Conservation (phyloP, 2,113 vertebrate species). For the Leucopsar rothschildi region DNA sequence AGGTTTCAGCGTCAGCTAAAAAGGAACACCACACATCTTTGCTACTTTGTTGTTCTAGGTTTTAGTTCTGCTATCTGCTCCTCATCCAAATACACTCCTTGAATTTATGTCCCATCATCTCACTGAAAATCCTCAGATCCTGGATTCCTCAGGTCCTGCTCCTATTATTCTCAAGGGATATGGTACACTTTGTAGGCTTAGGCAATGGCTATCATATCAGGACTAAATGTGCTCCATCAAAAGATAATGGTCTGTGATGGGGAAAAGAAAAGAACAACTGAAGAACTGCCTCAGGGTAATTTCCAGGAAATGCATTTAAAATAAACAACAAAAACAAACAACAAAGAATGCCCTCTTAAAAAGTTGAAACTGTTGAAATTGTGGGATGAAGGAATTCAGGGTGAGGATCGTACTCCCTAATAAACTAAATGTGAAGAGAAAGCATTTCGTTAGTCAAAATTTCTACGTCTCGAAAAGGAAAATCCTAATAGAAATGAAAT, state of each 20-base stretch:
- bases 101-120: background rate
- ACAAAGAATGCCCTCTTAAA: background rate
- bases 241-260: background rate
- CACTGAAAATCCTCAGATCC: background rate
- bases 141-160: background rate
- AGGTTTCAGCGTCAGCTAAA: background rate
- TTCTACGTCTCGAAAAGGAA: background rate
- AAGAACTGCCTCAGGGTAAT: background rate
- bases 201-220: background rate
- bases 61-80: background rate
- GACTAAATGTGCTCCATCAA: background rate
- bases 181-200: background rate
- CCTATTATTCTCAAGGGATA: background rate
- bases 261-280: background rate
- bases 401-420: background rate
- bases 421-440: background rate
- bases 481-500: conserved; percentile 24
- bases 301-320: conserved; percentile 6
- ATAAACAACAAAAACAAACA: background rate
- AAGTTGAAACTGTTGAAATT: background rate
- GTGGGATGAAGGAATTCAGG: background rate
- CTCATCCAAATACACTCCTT: background rate
- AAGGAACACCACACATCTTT: background rate
- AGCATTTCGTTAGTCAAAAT: background rate
- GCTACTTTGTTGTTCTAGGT: background rate